Evolutionary conservation across 2,888 invertebrate genomes (phyloP), one percentile per base, ranked within the genome.

Genomic region (Ormia ochracea): DNA sequence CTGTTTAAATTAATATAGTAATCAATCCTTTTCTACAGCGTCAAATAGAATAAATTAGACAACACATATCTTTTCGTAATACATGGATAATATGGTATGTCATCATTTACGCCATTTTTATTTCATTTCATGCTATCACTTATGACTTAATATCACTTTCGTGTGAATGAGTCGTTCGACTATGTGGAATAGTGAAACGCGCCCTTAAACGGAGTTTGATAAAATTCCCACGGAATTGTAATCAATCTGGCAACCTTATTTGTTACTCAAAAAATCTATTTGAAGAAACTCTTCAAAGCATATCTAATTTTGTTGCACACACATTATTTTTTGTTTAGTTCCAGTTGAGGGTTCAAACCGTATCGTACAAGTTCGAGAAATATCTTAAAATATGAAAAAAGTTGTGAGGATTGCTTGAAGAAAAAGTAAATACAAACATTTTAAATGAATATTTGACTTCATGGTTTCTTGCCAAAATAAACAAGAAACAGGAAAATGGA

Each of bases 301-400:
- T 79, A 50, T 21, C 52, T 65, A 28, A 45, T 59, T 41, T 68
- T 58, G 48, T 73, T 65, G 48, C 59, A 78, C 66, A 38, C 59
- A 33, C 23, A 10, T 0, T 26, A 23, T 70, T 69, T n/a, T n/a
- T 41, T 68, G 21, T 66, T 76, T 56, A 80, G 80, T 80, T 61
- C 26, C 21, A 72, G 50, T 72, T 76, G 61, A 52, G 72, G 76
- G 72, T 63, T 76, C 65, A 76, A 41, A 66, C 52, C 41, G 76
- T 56, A 19, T 43, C 61, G 72, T 80, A 59, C 72, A 36, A 65
- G 52, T 58, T 33, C 31, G 45, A 41, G 56, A 68, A 59, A 66
- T 23, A 41, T 2, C n/a, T 26, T 4, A 43, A 50, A 54, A 43
- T 36, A 50, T 63, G 66, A 50, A 31, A 50, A 65, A 58, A 31